Base-by-base conservation (phyloP, 2,797 vertebrate genomes). In the Coccyzus lansbergi region DNA sequence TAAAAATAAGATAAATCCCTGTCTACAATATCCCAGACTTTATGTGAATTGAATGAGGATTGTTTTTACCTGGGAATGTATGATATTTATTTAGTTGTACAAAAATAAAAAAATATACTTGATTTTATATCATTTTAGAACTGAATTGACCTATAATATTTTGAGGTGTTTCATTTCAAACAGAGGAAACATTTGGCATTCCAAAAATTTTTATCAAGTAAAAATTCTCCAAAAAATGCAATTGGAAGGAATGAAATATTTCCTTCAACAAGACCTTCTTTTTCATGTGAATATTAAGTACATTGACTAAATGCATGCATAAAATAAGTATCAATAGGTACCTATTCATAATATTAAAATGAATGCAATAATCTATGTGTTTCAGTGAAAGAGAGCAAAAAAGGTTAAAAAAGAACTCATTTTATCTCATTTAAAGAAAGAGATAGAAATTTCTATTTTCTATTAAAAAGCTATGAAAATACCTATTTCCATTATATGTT, bases 51-150 rank as follows among this genome's bases (percentile, higher is more conserved):
- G 6, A 80, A 78, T 6, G 17, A 49, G 17, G 15, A 48, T 2
- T 12, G 29, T 9, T 74, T 74, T 62, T 36, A 55, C 10, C 28
- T 60, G 24, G 20, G 14, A 53, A 40, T 7, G 33, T 21, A 46
- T 26, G 40, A 15, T 2, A 53, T 49, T 56, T 60, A 49, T 4
- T 18, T 15, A 19, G 10, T 15, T 42, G 42, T 20, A 71, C 3
- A 52, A 53, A 83, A 68, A 8, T 29, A 40, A 56, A 46, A 21
- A 6, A 0, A 0, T 8, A 22, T 38, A 44, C n/a, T 14, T n/a
- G 4, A 44, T 42, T 88, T 88, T 40, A 44, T 1, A 4, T 31
- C 1, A 38, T 63, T 65, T 83, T 69, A 70, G 44, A 77, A 53
- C 3, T 44, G 17, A 38, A 5, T 7, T 67, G 10, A 52, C 59